Evolutionary conservation across 2,888 invertebrate genomes (phyloP), one percentile per base, ranked within the genome.

Genomic region (Sarcophaga variegata): DNA sequence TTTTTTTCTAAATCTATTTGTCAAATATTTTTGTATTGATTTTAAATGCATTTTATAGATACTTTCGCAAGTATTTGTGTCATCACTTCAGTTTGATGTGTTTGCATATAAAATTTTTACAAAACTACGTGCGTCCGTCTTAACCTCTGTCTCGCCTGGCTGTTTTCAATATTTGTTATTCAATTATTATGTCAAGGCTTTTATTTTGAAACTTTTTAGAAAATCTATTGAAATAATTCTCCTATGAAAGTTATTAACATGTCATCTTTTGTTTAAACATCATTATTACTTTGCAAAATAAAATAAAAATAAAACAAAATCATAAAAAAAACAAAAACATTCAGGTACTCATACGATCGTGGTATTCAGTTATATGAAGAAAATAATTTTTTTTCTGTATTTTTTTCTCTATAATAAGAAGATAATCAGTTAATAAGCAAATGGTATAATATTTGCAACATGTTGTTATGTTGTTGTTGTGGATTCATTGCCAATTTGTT

Each of bases 181-280:
- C 66, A 84, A 87, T 87, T 87, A 84, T 83, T 81, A 76, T 84
- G 87, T 79, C 87, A 87, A 84, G 87, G 87, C 79, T 84, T 81
- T 27, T 49, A 14, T 47, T 70, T 79, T 66, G 14, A 72, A 20
- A 37, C 37, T 22, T 74, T 74, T 76, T 25, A 81, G 70, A 80
- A 25, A 76, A 85, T 81, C 80, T 81, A 71, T 74, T 59, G 49
- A 74, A 74, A 70, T 74, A 83, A 78, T 86, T 83, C 81, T 87
- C 77, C 69, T 84, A 66, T 66, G 64, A 80, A 84, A 80, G 76
- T 84, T 80, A 76, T 76, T 84, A 80, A 80, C 70, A 10, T 76
- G 75, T 76, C 75, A 80, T 71, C 71, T 80, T 76, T 78, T 83
- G 71, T 62, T 60, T 83, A 49, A 67, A 60, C 45, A 71, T 49